Evolutionary conservation across 2,113 vertebrate genomes (phyloP), one percentile per base, ranked within the genome.

Genomic region (Scophthalmus maximus): DNA sequence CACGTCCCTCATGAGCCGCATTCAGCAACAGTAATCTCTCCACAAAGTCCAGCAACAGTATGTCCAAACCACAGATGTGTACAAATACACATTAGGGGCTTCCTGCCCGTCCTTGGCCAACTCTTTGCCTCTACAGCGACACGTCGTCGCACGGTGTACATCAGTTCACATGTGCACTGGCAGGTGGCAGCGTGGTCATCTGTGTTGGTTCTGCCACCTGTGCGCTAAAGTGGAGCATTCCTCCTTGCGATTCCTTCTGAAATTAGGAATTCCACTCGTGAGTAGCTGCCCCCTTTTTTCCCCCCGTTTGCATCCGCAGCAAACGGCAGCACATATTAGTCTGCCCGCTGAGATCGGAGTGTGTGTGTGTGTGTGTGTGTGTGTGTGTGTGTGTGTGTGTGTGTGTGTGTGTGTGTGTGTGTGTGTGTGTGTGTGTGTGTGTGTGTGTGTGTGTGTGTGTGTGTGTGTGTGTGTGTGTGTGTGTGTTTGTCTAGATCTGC

Each of bases 161-260:
- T 38, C 62, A 68, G 67, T 86, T 56, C 78, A 63, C 46, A 22
- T 38, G 44, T 42, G 8, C 44, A 69, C 77, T 76, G 81, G 84
- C 65, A 88, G 91, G 78, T 86, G 91, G 89, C 92, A 90, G 84
- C 90, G 76, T 90, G 78, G 84, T 76, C 75, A 81, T 89, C 71
- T 76, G 52, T 49, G 40, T 30, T 36, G 51, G 6, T 34, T 23
- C n/a, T 62, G 5, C 61, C 58, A 65, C 40, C 36, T 53, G 55
- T 69, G 29, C 66, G 40, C 3, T 18, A 40, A 1, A 14, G 25
- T 47, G 3, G n/a, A 71, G 30, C 38, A 29, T 49, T 34, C 8
- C n/a, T 73, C 25, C 26, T 32, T 69, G 62, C 51, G 55, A 75
- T 79, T 46, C 69, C 36, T 52, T 68, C 9, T 36, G 69, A 79